Conservation (phyloP, 2,113 vertebrate genomes). For the Isichthys henryi region DNA sequence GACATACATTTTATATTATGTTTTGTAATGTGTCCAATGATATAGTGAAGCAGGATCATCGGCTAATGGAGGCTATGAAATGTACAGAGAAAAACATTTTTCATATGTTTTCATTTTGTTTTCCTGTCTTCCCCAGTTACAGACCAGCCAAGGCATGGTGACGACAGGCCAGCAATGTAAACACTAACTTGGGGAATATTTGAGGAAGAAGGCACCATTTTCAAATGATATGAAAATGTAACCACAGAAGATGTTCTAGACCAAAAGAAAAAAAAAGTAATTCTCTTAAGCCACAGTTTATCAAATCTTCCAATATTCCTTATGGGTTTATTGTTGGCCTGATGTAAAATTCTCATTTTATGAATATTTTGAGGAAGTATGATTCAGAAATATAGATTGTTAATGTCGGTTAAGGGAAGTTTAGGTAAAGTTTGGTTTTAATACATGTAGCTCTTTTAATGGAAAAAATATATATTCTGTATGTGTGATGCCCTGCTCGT, state of each 20-base stretch:
- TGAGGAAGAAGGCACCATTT: background rate
- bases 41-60: background rate
- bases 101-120: background rate
- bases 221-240: background rate
- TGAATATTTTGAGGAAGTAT: background rate
- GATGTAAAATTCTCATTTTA: background rate
- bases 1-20: background rate
- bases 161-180: background rate
- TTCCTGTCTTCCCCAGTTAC: background rate
- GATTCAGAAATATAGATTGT: background rate
- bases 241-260: background rate
- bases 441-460: background rate
- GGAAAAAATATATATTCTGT: background rate
- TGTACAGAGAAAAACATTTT: background rate
- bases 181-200: background rate
- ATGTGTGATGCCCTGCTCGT: no score
- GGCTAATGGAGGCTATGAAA: background rate
- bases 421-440: background rate
- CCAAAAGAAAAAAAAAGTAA: background rate
- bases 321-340: background rate
- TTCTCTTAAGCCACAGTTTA: background rate
- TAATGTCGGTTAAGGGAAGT: background rate
- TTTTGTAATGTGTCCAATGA: background rate
- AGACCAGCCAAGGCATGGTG: background rate
- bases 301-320: background rate